phyloP scores from a whole-genome alignment of 2,888 invertebrate genomes.

The Trachelus tabidus region DNA sequence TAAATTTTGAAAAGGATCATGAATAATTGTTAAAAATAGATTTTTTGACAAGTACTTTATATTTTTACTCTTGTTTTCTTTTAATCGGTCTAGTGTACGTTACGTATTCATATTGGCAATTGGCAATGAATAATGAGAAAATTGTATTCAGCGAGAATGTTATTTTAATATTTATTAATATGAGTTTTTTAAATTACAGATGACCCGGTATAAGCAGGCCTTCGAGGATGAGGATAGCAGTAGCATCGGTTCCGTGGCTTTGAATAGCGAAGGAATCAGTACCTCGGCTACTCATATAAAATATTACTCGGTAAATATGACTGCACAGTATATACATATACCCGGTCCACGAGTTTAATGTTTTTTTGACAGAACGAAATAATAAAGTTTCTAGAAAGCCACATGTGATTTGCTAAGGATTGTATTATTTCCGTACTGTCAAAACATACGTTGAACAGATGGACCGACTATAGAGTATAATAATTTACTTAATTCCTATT shows the following conservation, averaged over 20 bases:
- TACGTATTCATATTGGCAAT: not conserved
- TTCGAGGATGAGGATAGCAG: slow-evolving; percentile 86
- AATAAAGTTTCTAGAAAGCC: not conserved
- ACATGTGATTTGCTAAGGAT: not conserved
- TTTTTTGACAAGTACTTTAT: not conserved
- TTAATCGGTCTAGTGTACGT: not conserved
- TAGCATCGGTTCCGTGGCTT: slow-evolving; percentile 85
- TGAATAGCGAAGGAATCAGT: slow-evolving; percentile 80
- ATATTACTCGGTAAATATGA: slow-evolving; percentile 77
- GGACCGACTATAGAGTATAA: not conserved
- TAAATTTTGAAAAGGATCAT: not conserved
- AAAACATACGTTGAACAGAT: not conserved
- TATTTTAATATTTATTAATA: slow-evolving; percentile 8
- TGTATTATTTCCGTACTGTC: not conserved
- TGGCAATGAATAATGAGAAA: not conserved
- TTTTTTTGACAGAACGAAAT: not conserved
- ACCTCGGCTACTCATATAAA: slow-evolving; percentile 85
- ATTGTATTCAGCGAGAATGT: not conserved
- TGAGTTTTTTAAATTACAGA: slow-evolving; percentile 68
- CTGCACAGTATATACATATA: not conserved
- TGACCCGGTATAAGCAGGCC: slow-evolving; percentile 89
- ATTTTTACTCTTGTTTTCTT: not conserved
- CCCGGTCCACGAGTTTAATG: not conserved
- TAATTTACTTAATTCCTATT: not conserved
- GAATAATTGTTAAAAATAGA: not conserved